A percentile compares a stretch with the other conserved stretches of the same genome.
Evolutionary conservation across 2,797 vertebrate species (phyloP).

Genomic region (Erethizon dorsatum): DNA sequence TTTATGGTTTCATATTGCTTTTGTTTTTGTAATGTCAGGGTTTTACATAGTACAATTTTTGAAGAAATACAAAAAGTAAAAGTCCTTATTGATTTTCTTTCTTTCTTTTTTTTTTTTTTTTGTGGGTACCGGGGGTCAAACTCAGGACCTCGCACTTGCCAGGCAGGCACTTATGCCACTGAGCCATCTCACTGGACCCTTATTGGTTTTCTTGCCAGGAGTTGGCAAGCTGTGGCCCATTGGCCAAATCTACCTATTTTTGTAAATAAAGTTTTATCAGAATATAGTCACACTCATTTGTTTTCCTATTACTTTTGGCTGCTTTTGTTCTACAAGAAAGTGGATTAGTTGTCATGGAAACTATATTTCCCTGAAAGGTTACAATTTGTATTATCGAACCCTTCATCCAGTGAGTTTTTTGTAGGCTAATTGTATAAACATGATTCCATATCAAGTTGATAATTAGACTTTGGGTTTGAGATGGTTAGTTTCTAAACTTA

Average conservation of each 20-base stretch:
- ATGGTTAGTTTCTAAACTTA: constrained; percentile 30
- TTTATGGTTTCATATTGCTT: background rate
- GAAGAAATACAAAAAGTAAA: constrained; percentile 79
- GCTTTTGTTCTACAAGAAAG: background rate
- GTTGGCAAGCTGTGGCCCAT: background rate
- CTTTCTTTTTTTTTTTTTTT: too few species aligned
- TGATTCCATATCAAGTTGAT: constrained; percentile 2
- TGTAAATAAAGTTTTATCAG: constrained; percentile 62
- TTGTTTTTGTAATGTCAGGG: constrained; percentile 72
- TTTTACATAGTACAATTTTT: constrained; percentile 76
- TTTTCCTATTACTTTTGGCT: background rate
- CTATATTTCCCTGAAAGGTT: background rate
- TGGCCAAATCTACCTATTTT: background rate
- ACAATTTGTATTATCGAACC: background rate
- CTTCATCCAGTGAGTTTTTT: background rate
- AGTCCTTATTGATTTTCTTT: constrained; percentile 51
- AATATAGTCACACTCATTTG: background rate
- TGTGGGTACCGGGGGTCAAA: too few species aligned
- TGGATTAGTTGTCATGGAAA: background rate
- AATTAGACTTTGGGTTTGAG: background rate
- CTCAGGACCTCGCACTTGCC: too few species aligned
- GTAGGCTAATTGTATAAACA: background rate
- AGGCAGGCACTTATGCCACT: too few species aligned
- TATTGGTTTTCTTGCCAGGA: constrained; percentile 8
- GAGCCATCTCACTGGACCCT: too few species aligned